These are phyloP conservation scores for Rousettus leschenaultii DNA, from an alignment of 2,113 vertebrate genomes.

Conservation along the genomic window DNA sequence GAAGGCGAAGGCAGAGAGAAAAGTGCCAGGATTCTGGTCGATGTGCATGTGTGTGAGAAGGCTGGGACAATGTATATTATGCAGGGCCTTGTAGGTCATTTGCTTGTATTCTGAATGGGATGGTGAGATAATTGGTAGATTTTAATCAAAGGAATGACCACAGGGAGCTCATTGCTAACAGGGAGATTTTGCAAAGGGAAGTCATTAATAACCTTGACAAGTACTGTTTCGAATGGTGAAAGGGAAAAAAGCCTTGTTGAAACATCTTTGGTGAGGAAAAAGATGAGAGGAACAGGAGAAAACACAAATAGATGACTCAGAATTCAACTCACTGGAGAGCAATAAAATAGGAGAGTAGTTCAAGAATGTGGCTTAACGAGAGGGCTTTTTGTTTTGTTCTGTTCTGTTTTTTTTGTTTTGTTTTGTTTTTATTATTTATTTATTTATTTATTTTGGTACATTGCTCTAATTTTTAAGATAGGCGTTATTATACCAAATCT, in stretches of 20 bases:
- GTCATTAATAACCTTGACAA: neutral
- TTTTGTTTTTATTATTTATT: too few species aligned
- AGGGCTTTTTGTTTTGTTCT: neutral
- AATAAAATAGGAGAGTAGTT: neutral
- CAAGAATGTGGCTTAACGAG: neutral
- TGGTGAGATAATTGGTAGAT: neutral
- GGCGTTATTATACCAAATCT: neutral
- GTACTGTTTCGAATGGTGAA: neutral
- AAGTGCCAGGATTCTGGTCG: neutral
- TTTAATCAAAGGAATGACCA: neutral
- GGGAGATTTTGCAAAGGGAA: neutral
- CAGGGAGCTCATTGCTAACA: neutral
- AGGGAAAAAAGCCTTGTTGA: too few species aligned
- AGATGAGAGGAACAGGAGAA: neutral
- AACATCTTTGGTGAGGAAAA: neutral
- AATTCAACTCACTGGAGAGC: neutral
- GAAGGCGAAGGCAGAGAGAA: neutral
- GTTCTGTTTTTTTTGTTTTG: neutral
- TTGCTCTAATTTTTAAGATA: neutral
- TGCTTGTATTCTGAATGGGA: neutral
- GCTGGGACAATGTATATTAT: neutral
- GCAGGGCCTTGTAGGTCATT: too few species aligned
- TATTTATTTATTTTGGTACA: too few species aligned
- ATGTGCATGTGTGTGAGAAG: neutral
- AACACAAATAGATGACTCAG: neutral